Percentiles rank a stretch among this genome's conserved stretches.
Conservation (phyloP, 2,888 invertebrate species). For the Meliscaeva auricollis region DNA sequence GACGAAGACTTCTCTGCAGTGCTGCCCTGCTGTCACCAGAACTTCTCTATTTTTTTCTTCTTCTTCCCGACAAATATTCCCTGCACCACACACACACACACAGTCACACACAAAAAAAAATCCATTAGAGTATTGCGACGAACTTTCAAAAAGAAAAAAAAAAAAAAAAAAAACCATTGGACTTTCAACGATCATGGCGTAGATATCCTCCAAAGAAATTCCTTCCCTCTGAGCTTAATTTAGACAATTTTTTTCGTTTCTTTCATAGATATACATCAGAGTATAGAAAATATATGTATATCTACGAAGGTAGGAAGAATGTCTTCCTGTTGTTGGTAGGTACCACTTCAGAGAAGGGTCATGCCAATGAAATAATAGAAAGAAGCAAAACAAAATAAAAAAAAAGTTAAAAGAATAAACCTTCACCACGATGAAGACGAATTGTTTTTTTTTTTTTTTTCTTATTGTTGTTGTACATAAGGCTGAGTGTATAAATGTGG, state of each 20-base stretch:
- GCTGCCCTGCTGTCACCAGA: slow-evolving; percentile 27
- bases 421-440: slow-evolving; percentile 42
- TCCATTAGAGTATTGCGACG: slow-evolving; percentile 50
- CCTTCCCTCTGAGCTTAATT: slow-evolving; percentile 48
- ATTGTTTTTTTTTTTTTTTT: slow-evolving; percentile 13
- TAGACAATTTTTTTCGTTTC: slow-evolving; percentile 19
- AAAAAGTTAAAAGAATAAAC: background rate
- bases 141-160: slow-evolving; percentile 12
- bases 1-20: slow-evolving; percentile 8
- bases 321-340: slow-evolving; percentile 6
- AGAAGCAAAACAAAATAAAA: background rate
- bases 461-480: background rate
- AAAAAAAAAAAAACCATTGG: slow-evolving; percentile 33
- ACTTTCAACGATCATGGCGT: slow-evolving; percentile 15
- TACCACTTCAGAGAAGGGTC: slow-evolving; percentile 12
- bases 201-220: slow-evolving; percentile 33
- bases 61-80: background rate
- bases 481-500: slow-evolving; percentile 24
- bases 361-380: slow-evolving; percentile 26
- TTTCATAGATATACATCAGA: background rate
- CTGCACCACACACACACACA: background rate
- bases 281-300: background rate
- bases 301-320: slow-evolving; percentile 21
- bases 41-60: background rate
- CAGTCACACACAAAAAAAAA: background rate